These are phyloP conservation scores for Drosophila sulfurigaster DNA, from an alignment of 1,140 invertebrate species.

Conservation along the genomic window DNA sequence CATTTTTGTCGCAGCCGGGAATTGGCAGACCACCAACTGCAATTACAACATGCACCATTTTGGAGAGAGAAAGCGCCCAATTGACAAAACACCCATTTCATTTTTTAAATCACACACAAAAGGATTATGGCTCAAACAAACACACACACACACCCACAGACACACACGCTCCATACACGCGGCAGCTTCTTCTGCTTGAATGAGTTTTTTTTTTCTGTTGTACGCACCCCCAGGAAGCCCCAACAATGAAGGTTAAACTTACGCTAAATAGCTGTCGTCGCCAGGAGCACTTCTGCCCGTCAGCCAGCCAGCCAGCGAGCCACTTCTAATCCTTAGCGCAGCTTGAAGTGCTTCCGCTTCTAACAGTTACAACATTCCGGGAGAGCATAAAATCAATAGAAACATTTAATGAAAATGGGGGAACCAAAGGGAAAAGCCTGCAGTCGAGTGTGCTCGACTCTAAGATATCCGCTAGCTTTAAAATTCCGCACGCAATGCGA, in stretches of 20 bases:
- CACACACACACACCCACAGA: conserved; percentile 20
- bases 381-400: conserved; percentile 38
- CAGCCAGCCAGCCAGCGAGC: conserved; percentile 19
- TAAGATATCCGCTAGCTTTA: not conserved
- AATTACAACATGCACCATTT: conserved; percentile 34
- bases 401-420: conserved; percentile 3
- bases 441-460: no score
- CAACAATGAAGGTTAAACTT: conserved; percentile 81
- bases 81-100: conserved; percentile 41
- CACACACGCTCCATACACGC: conserved; percentile 12
- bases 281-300: conserved; percentile 20
- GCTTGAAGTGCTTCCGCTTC: conserved; percentile 59
- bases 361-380: conserved; percentile 19
- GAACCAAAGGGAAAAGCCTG: conserved; percentile 13
- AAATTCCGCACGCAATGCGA: no score
- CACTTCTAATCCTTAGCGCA: conserved; percentile 67
- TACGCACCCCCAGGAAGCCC: conserved; percentile 61
- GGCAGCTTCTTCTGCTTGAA: conserved; percentile 40
- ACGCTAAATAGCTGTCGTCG: conserved; percentile 66
- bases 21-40: conserved; percentile 46
- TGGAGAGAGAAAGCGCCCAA: conserved; percentile 22
- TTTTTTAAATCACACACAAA: conserved; percentile 56
- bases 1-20: conserved; percentile 55
- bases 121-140: conserved; percentile 53
- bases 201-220: conserved; percentile 16